Percentiles rank a stretch among this genome's conserved stretches.
These are phyloP conservation scores for Varroa destructor DNA, from an alignment of 1,140 invertebrate species.

Conservation along the genomic window DNA sequence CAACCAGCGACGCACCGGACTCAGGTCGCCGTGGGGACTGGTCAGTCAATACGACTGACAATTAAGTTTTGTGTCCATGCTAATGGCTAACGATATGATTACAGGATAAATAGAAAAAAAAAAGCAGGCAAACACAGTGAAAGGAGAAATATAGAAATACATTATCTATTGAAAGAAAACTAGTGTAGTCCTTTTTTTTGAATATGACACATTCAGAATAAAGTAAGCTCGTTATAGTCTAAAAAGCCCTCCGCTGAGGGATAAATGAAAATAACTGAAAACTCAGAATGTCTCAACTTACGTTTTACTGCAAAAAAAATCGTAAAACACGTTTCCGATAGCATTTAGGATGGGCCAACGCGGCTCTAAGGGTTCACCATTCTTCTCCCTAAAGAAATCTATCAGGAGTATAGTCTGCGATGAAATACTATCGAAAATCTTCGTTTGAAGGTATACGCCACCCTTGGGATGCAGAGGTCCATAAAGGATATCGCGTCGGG, in stretches of 20 bases:
- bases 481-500: conserved; percentile 58
- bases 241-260: no score
- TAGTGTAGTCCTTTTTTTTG: not conserved
- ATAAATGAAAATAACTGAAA: no score
- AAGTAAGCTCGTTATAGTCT: no score
- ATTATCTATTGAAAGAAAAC: not conserved
- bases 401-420: conserved; percentile 29
- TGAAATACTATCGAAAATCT: not conserved
- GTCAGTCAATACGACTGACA: no score
- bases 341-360: conserved; percentile 47
- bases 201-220: no score
- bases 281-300: not conserved
- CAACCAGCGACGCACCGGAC: no score
- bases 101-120: no score
- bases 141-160: no score
- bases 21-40: no score
- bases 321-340: conserved; percentile 67
- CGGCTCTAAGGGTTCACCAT: conserved; percentile 36
- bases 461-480: conserved; percentile 58
- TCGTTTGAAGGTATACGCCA: conserved; percentile 23
- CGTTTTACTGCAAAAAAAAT: conserved; percentile 61
- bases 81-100: no score
- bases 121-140: no score
- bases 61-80: no score
- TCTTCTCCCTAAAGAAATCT: conserved; percentile 29